A percentile compares a stretch with the other conserved stretches of the same genome.
Evolutionary conservation across 2,888 invertebrate species (phyloP).

Genomic region (Polydrusus pterygomalis): DNA sequence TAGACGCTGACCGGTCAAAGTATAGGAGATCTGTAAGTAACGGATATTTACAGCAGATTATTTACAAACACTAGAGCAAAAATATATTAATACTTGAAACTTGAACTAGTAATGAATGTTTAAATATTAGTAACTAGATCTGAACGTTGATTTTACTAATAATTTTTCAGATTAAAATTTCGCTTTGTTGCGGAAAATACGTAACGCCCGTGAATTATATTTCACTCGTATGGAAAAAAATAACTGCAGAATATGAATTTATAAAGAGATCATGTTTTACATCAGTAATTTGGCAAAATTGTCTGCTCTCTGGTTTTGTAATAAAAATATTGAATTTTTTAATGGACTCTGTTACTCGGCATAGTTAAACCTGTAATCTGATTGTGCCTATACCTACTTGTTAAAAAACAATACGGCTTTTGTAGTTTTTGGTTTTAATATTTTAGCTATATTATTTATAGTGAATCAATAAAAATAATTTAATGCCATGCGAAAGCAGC

Average conservation of each 20-base stretch:
- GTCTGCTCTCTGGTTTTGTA: conserved; percentile 21
- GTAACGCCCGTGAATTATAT: conserved; percentile 1
- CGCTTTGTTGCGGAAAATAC: background rate
- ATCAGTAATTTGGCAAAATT: conserved; percentile 29
- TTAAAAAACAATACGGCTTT: conserved; percentile 1
- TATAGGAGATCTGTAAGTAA: too few relatives aligned
- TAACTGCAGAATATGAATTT: conserved; percentile 19
- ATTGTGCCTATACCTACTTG: conserved; percentile 11
- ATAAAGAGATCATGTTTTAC: conserved; percentile 30
- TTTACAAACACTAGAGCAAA: too few relatives aligned
- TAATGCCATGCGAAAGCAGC: background rate
- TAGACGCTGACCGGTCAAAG: too few relatives aligned
- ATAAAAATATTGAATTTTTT: conserved; percentile 32
- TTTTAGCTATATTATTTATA: background rate
- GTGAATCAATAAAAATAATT: background rate
- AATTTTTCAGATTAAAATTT: background rate
- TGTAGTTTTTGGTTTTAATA: background rate
- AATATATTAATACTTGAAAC: too few relatives aligned
- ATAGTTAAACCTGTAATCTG: conserved; percentile 16
- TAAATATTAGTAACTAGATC: too few relatives aligned
- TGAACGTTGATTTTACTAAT: too few relatives aligned
- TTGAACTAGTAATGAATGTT: too few relatives aligned
- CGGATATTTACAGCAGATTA: too few relatives aligned
- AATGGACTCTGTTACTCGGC: conserved; percentile 17
- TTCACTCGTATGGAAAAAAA: conserved; percentile 3